Conservation (phyloP, 1,140 invertebrate genomes). For the Euura lappo region DNA sequence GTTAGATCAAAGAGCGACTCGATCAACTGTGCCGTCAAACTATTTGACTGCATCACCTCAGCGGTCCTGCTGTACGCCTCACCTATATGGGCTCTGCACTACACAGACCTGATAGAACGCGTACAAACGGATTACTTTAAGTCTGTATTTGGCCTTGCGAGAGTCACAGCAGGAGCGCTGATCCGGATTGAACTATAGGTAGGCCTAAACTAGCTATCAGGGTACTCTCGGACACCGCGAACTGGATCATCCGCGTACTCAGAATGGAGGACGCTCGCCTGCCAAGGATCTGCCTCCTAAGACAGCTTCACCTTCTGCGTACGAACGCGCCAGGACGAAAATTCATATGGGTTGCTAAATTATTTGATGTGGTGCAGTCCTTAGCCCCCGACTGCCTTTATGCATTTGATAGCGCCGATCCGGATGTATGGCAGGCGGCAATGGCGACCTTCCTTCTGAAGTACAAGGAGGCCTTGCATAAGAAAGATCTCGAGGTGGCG, state of each 20-base stretch:
- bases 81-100: not conserved
- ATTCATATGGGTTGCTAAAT: no score
- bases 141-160: not conserved
- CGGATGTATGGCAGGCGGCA: not conserved
- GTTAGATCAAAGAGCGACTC: no score
- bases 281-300: not conserved
- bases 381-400: no score
- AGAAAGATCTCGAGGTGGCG: not conserved
- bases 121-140: not conserved
- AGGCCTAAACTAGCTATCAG: not conserved
- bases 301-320: not conserved
- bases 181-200: not conserved
- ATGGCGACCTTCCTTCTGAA: not conserved
- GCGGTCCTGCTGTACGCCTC: no score
- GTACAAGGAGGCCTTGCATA: not conserved
- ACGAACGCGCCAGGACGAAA: not conserved
- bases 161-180: not conserved
- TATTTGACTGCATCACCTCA: no score
- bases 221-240: not conserved
- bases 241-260: not conserved
- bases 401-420: no score
- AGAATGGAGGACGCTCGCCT: not conserved
- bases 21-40: no score
- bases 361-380: no score
- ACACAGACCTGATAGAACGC: not conserved